Percentiles rank a stretch among this genome's conserved stretches.
These are phyloP conservation scores for Rhadina sibilatrix DNA, from an alignment of 2,113 vertebrate genomes.

Conservation along the genomic window DNA sequence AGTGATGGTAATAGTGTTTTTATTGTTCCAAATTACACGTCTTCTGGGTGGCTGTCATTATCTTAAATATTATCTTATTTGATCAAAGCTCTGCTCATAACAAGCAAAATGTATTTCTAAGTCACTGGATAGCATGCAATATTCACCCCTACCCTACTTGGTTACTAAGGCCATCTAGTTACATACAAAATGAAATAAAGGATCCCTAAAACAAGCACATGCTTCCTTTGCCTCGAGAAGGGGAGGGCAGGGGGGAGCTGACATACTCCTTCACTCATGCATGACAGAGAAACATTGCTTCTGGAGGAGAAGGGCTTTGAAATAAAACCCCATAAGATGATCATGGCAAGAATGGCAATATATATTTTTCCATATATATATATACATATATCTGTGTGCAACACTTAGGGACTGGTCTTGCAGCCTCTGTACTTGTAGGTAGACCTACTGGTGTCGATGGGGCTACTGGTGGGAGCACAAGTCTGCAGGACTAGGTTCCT, in stretches of 20 bases:
- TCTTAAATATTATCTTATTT: slow-evolving; percentile 9
- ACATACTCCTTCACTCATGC: slow-evolving; percentile 35
- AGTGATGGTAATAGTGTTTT: slow-evolving; percentile 16
- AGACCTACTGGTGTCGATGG: neutral
- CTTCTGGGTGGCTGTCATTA: slow-evolving; percentile 25
- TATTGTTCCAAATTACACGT: slow-evolving; percentile 47
- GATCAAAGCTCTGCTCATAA: slow-evolving; percentile 19
- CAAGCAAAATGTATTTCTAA: slow-evolving; percentile 37
- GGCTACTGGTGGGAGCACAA: neutral
- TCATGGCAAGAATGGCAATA: slow-evolving; percentile 31
- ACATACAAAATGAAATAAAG: neutral
- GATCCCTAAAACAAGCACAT: slow-evolving; percentile 49
- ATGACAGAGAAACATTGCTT: neutral
- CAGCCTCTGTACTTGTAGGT: neutral
- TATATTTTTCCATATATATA: neutral
- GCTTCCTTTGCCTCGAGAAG: slow-evolving; percentile 18
- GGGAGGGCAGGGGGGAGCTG: slow-evolving; percentile 25
- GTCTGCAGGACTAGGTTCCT: slow-evolving; percentile 35
- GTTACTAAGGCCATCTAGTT: slow-evolving; percentile 18
- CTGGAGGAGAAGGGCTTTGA: slow-evolving; percentile 3
- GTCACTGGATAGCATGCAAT: slow-evolving; percentile 54
- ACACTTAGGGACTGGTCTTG: slow-evolving; percentile 22
- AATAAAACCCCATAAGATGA: slow-evolving; percentile 35
- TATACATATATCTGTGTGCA: slow-evolving; percentile 17
- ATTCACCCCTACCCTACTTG: neutral